These are phyloP conservation scores for Opisthocomus hoazin DNA, from an alignment of 2,113 vertebrate genomes.

Conservation along the genomic window DNA sequence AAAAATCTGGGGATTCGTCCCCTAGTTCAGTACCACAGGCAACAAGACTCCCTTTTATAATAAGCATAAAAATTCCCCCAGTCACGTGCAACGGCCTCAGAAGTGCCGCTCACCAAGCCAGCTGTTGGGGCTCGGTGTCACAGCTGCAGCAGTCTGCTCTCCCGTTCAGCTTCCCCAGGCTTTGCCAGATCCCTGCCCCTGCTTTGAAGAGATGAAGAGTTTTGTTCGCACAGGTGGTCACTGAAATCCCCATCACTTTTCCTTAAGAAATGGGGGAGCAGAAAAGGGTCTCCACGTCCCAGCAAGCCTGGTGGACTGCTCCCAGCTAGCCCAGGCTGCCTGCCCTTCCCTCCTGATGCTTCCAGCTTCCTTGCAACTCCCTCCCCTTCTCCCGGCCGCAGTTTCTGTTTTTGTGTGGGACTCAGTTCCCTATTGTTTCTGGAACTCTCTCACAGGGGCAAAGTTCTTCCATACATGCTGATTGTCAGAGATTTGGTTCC, in stretches of 20 bases:
- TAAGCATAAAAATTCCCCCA: not conserved
- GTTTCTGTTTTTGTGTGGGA: not conserved
- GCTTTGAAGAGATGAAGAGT: not conserved
- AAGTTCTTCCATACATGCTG: conserved; percentile 34
- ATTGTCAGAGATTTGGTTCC: conserved; percentile 11
- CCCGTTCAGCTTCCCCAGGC: not conserved
- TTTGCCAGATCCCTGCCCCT: not conserved
- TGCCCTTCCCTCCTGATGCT: not conserved
- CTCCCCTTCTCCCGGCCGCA: not conserved
- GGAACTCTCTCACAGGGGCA: not conserved
- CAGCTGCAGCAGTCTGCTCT: not conserved
- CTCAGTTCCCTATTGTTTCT: not conserved
- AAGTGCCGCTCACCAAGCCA: not conserved
- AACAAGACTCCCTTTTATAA: not conserved
- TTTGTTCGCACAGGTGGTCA: not conserved
- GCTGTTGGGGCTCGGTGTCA: not conserved
- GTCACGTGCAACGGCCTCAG: not conserved
- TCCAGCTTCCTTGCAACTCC: not conserved
- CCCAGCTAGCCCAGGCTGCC: not conserved
- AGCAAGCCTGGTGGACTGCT: not conserved
- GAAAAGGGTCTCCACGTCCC: not conserved
- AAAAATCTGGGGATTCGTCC: not conserved
- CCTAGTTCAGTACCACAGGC: not conserved
- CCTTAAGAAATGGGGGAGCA: not conserved
- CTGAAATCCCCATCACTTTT: not conserved